Evolutionary conservation across 2,888 invertebrate species (phyloP).

Genomic region (Troglohyphantes excavatus): DNA sequence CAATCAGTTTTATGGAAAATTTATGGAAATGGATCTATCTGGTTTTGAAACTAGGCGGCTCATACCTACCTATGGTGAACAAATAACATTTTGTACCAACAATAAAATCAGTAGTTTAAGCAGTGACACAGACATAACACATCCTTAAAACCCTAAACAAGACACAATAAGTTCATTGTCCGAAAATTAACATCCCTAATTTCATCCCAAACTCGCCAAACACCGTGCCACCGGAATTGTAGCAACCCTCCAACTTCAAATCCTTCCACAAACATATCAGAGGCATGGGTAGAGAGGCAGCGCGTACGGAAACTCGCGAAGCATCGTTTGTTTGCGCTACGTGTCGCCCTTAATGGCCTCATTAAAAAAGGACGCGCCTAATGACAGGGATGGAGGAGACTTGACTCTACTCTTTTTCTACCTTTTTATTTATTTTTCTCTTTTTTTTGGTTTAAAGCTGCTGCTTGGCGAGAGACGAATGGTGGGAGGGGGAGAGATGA

Average conservation of each 20-base stretch:
- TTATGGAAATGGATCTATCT: too few species aligned
- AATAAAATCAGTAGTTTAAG: too few species aligned
- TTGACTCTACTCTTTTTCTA: slow-evolving; percentile 22
- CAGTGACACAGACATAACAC: too few species aligned
- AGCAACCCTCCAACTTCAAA: slow-evolving; percentile 56
- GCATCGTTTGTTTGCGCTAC: slow-evolving; percentile 75
- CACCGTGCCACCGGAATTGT: neutral
- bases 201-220: neutral
- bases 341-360: slow-evolving; percentile 77
- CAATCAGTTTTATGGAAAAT: too few species aligned
- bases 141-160: too few species aligned
- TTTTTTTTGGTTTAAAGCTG: slow-evolving; percentile 17
- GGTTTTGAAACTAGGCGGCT: too few species aligned
- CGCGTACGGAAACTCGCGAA: slow-evolving; percentile 51
- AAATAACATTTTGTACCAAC: too few species aligned
- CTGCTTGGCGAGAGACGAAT: slow-evolving; percentile 58
- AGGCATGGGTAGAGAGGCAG: slow-evolving; percentile 14
- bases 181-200: too few species aligned
- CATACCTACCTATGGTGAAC: too few species aligned
- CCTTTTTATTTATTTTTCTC: neutral
- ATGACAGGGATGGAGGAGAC: slow-evolving; percentile 71
- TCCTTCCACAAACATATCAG: slow-evolving; percentile 77
- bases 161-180: too few species aligned
- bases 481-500: slow-evolving; percentile 2
- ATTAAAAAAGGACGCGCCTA: slow-evolving; percentile 75